phyloP scores from a whole-genome alignment of 2,888 invertebrate genomes.

The Incurvaria masculella region DNA sequence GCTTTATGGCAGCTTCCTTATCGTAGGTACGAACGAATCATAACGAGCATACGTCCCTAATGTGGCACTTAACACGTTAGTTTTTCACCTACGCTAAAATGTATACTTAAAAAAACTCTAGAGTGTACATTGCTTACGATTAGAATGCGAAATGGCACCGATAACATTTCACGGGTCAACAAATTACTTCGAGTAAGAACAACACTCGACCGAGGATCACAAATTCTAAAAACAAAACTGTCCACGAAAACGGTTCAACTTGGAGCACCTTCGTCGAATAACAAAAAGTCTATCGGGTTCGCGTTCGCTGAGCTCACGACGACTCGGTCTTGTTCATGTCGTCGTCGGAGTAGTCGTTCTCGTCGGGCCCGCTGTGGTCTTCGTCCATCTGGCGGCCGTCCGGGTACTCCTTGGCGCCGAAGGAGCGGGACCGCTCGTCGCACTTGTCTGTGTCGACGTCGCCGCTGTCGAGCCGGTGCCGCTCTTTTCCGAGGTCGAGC shows the following conservation, averaged over 20 bases:
- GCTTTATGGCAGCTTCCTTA: too few species aligned
- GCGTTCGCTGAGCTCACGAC: not conserved
- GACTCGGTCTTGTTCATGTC: constrained; percentile 32
- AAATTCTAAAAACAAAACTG: not conserved
- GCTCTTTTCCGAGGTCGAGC: constrained; percentile 53
- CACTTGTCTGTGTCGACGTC: constrained; percentile 6
- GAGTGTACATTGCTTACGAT: not conserved
- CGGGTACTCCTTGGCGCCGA: constrained; percentile 27
- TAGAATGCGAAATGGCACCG: constrained; percentile 44
- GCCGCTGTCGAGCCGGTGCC: constrained; percentile 30
- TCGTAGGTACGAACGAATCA: too few species aligned
- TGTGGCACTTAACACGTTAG: too few species aligned
- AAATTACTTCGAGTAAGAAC: constrained; percentile 19
- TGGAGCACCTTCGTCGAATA: not conserved
- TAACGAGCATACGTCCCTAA: too few species aligned
- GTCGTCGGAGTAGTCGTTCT: constrained; percentile 49
- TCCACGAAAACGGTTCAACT: not conserved
- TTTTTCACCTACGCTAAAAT: too few species aligned
- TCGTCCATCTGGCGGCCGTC: constrained; percentile 37
- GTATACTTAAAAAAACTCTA: too few species aligned
- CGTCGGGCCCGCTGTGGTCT: constrained; percentile 38
- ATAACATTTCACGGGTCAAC: constrained; percentile 54
- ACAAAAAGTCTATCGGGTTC: too few species aligned
- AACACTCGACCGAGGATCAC: not conserved
- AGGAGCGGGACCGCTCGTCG: constrained; percentile 8